These are phyloP conservation scores for Anthophora plumipes DNA, from an alignment of 2,888 invertebrate genomes.

Conservation along the genomic window DNA sequence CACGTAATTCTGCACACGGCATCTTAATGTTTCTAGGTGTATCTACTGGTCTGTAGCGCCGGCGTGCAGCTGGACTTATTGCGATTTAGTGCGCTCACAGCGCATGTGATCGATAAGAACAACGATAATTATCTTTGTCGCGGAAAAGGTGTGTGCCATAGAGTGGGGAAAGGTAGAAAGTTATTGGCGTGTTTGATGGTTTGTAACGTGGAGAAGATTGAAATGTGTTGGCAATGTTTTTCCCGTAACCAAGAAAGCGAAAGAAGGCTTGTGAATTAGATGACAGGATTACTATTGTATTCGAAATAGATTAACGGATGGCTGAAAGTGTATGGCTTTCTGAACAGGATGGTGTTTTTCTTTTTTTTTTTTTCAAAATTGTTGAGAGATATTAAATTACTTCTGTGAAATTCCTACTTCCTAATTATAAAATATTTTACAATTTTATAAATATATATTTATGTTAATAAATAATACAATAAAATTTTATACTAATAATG, in stretches of 20 bases:
- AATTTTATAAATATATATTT: too few species aligned
- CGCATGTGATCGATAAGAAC: slow-evolving; percentile 1
- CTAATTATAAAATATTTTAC: too few species aligned
- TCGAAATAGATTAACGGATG: too few species aligned
- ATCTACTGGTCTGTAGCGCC: background rate
- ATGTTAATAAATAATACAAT: too few species aligned
- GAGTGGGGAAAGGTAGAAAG: background rate
- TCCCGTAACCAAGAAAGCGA: background rate
- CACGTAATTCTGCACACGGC: slow-evolving; percentile 26
- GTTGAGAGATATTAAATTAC: too few species aligned
- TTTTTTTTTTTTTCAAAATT: too few species aligned
- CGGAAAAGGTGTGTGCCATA: background rate
- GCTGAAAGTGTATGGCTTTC: too few species aligned
- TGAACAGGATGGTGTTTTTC: too few species aligned
- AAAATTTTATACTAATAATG: too few species aligned
- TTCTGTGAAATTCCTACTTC: too few species aligned
- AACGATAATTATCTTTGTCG: slow-evolving; percentile 16
- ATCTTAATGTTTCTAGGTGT: slow-evolving; percentile 19
- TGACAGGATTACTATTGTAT: background rate
- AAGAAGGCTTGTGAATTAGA: background rate
- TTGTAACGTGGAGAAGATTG: background rate
- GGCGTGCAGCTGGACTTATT: slow-evolving; percentile 8
- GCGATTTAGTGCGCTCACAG: slow-evolving; percentile 2
- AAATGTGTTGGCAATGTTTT: background rate
- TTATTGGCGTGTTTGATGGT: background rate